Percentiles rank a stretch among this genome's conserved stretches.
Conservation (phyloP, 2,113 vertebrate species). For the Cyanocitta stelleri region DNA sequence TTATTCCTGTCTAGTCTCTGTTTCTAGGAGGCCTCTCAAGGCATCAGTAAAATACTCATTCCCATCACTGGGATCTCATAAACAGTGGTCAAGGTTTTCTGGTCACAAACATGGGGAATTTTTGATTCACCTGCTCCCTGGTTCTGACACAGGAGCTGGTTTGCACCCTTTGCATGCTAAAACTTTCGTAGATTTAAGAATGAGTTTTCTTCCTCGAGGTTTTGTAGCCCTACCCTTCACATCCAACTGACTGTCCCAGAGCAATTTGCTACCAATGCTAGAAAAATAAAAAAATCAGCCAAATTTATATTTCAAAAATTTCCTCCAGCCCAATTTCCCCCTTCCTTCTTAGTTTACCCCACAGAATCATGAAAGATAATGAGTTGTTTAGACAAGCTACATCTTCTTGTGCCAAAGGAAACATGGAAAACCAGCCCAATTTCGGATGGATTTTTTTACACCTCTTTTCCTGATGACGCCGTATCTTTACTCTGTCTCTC, state of each 20-base stretch:
- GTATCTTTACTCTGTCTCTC: not conserved
- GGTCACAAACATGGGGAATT: not conserved
- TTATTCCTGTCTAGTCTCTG: too few species aligned
- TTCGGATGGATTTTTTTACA: not conserved
- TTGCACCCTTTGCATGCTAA: not conserved
- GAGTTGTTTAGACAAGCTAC: not conserved
- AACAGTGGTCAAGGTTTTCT: not conserved
- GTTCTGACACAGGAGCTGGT: not conserved
- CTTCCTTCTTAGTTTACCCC: not conserved
- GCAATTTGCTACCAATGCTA: not conserved
- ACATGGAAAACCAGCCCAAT: not conserved
- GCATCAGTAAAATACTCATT: not conserved
- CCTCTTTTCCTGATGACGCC: not conserved
- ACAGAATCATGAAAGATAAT: not conserved
- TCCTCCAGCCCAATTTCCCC: not conserved
- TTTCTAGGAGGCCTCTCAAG: too few species aligned
- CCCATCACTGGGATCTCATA: not conserved
- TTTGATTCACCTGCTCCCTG: not conserved
- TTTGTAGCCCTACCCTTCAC: not conserved
- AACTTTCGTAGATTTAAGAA: not conserved
- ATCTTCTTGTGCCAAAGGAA: not conserved
- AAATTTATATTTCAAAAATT: not conserved
- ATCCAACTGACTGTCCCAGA: not conserved
- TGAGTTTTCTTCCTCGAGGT: not conserved
- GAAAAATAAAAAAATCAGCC: not conserved